A percentile compares a stretch with the other conserved stretches of the same genome.
phyloP scores from a whole-genome alignment of 2,888 invertebrate species.

The Drosophila meridionalis region DNA sequence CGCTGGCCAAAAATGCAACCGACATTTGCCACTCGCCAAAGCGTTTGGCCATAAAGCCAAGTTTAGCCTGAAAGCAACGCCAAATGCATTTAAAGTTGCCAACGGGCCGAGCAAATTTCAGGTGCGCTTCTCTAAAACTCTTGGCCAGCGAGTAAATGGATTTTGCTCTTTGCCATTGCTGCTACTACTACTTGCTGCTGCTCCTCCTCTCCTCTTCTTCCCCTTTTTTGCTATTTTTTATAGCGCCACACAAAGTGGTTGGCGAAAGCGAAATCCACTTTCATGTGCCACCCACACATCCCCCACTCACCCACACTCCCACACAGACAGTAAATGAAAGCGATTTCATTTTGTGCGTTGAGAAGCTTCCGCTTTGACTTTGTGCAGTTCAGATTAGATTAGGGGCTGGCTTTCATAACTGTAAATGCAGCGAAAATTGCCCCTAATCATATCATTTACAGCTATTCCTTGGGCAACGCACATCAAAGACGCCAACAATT shows the following conservation, averaged over 20 bases:
- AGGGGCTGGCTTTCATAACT: constrained; percentile 36
- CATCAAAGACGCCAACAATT: constrained; percentile 44
- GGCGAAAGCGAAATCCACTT: constrained; percentile 55
- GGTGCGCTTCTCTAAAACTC: constrained; percentile 10
- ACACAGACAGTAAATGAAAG: constrained; percentile 33
- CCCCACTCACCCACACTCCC: background rate
- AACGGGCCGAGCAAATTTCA: constrained; percentile 17
- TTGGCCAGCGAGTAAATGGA: constrained; percentile 30
- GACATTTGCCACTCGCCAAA: constrained; percentile 40
- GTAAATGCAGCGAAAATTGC: constrained; percentile 31
- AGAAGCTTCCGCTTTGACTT: constrained; percentile 25
- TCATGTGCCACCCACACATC: constrained; percentile 19
- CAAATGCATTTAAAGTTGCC: constrained; percentile 58
- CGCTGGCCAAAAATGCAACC: constrained; percentile 16
- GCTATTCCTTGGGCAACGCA: constrained; percentile 13
- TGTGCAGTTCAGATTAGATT: constrained; percentile 72
- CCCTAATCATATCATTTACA: constrained; percentile 44
- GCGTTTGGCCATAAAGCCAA: constrained; percentile 45
- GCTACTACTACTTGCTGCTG: background rate
- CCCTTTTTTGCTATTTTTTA: constrained; percentile 10
- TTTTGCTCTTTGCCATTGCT: constrained; percentile 17
- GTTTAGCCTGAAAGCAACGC: constrained; percentile 49
- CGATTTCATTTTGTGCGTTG: constrained; percentile 48
- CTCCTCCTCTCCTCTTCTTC: background rate
- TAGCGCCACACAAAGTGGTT: constrained; percentile 45